Conservation (phyloP, 1,140 invertebrate species). For the Drosophila sucinea region DNA sequence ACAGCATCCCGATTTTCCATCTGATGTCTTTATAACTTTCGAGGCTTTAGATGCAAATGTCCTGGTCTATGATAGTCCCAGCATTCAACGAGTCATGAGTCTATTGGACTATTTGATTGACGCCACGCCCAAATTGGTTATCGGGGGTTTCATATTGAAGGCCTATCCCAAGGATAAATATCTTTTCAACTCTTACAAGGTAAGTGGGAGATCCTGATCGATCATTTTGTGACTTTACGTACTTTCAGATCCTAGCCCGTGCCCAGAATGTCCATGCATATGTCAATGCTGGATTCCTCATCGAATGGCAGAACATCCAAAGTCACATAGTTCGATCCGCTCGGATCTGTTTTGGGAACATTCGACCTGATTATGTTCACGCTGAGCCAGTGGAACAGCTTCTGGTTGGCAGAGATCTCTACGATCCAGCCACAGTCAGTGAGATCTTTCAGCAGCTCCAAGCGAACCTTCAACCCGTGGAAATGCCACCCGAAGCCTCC, state of each 20-base stretch:
- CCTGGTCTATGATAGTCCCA: conserved; percentile 52
- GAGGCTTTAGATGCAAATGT: conserved; percentile 86
- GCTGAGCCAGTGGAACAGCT: conserved; percentile 87
- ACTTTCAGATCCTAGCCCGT: conserved; percentile 85
- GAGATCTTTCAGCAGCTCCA: conserved; percentile 52
- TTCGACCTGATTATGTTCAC: conserved; percentile 88
- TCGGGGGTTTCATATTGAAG: conserved; percentile 63
- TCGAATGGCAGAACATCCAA: conserved; percentile 54
- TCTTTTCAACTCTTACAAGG: conserved; percentile 84
- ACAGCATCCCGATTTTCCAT: conserved; percentile 88
- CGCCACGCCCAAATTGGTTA: conserved; percentile 47
- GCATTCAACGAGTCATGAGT: conserved; percentile 41
- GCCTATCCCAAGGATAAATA: conserved; percentile 56
- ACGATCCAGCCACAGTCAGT: conserved; percentile 59
- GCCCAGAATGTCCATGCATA: conserved; percentile 92
- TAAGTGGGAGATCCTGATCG: conserved; percentile 64
- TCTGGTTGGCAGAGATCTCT: conserved; percentile 85
- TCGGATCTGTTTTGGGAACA: conserved; percentile 87
- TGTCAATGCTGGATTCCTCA: conserved; percentile 91
- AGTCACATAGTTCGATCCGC: conserved; percentile 66
- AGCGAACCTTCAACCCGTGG: conserved; percentile 43
- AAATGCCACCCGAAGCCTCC: conserved; percentile 86
- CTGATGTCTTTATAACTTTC: conserved; percentile 90
- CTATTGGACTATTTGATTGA: conserved; percentile 58
- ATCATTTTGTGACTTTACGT: background rate